Evolutionary conservation across 2,113 vertebrate species (phyloP).

Genomic region (Galeopterus variegatus): DNA sequence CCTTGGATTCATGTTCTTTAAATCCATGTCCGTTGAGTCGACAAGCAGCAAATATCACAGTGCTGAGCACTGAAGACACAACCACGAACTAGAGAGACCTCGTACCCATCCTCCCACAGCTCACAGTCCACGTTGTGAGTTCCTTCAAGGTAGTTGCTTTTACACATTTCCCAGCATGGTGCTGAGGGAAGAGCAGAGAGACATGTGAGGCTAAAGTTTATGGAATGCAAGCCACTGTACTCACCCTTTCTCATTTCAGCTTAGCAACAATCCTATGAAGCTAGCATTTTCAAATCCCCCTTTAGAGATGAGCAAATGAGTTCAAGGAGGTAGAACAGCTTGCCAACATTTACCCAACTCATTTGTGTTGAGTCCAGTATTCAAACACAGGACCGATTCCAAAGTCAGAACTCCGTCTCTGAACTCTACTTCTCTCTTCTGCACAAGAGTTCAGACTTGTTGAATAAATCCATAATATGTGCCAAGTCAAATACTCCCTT

Average conservation of each 20-base stretch:
- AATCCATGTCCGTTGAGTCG: background rate
- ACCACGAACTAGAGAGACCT: background rate
- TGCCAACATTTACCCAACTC: background rate
- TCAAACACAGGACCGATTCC: background rate
- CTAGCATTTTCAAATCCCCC: background rate
- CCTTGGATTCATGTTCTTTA: background rate
- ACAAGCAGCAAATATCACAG: background rate
- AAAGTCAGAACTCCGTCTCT: background rate
- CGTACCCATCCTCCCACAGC: background rate
- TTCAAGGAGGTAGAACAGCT: background rate
- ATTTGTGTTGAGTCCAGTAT: background rate
- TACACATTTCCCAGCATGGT: background rate
- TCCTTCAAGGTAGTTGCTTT: background rate
- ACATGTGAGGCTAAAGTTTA: background rate
- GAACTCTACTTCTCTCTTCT: background rate
- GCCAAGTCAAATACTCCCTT: background rate
- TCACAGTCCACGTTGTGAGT: background rate
- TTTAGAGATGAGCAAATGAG: background rate
- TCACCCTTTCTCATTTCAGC: background rate
- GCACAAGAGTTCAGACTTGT: background rate
- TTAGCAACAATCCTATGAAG: background rate
- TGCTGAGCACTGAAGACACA: background rate
- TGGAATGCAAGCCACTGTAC: background rate
- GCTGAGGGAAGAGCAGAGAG: background rate
- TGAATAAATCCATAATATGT: background rate